Conservation (phyloP, 30 jellyfish, hydroid and myxozoan genomes). For the Catostylus mosaicus region DNA sequence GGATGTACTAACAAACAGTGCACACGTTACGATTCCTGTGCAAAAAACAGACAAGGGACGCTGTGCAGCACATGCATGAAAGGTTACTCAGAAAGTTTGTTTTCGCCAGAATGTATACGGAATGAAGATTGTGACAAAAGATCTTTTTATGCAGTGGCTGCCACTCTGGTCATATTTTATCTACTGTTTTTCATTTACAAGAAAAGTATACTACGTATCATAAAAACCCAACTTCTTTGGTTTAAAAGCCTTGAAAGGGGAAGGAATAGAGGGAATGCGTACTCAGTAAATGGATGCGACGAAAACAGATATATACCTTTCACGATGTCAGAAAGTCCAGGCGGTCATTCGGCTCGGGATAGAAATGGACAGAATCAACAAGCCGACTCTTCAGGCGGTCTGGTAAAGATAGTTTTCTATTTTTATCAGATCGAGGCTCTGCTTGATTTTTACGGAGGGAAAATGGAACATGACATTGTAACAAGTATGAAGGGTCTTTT, state of each 20-base stretch:
- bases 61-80: not conserved
- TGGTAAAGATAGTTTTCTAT: constrained; percentile 34
- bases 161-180: not conserved
- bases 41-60: not conserved
- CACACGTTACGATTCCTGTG: constrained; percentile 12
- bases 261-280: too few species aligned
- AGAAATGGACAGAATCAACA: too few species aligned
- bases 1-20: not conserved
- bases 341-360: too few species aligned
- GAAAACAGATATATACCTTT: too few species aligned
- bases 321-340: too few species aligned
- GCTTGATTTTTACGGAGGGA: not conserved
- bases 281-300: too few species aligned
- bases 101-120: not conserved
- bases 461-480: constrained; percentile 1
- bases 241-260: too few species aligned
- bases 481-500: not conserved
- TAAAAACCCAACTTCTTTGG: not conserved
- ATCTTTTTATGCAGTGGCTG: not conserved
- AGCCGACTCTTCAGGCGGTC: constrained; percentile 12
- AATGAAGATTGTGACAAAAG: not conserved
- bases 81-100: not conserved
- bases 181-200: not conserved
- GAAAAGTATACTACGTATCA: not conserved
- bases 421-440: constrained; percentile 44